Conservation (phyloP, 2,113 vertebrate species). For the Arizona elegans region DNA sequence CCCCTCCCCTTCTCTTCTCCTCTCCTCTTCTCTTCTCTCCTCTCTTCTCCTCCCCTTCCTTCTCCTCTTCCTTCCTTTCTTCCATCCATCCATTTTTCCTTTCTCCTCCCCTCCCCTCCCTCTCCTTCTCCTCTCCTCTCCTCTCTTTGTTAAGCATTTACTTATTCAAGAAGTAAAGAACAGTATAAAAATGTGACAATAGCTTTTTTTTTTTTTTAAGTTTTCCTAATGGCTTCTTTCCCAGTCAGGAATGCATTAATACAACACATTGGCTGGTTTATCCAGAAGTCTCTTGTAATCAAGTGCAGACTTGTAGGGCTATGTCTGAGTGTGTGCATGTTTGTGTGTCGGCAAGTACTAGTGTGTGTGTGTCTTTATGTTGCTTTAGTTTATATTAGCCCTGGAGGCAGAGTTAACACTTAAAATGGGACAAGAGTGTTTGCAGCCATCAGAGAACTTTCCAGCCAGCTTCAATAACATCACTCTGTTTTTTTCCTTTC, state of each 20-base stretch:
- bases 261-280: conserved; percentile 60
- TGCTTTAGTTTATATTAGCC: conserved; percentile 73
- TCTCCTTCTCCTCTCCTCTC: neutral
- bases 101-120: neutral
- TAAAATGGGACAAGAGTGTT: conserved; percentile 75
- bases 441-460: conserved; percentile 81
- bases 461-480: conserved; percentile 90
- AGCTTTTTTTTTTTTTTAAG: conserved; percentile 35
- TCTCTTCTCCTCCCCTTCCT: neutral
- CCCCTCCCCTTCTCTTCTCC: neutral
- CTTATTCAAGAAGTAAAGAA: conserved; percentile 36
- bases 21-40: conserved; percentile 1
- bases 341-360: conserved; percentile 50
- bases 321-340: conserved; percentile 61
- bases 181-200: conserved; percentile 55
- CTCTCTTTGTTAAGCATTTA: conserved; percentile 4
- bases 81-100: no score
- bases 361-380: conserved; percentile 68
- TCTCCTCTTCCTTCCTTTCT: conserved; percentile 18
- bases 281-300: conserved; percentile 72
- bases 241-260: conserved; percentile 64
- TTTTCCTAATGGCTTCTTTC: conserved; percentile 69
- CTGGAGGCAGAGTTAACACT: conserved; percentile 78
- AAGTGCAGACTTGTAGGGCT: conserved; percentile 59
- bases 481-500: conserved; percentile 74